Evolutionary conservation across 2,797 vertebrate species (phyloP).

Genomic region (Saguinus oedipus): DNA sequence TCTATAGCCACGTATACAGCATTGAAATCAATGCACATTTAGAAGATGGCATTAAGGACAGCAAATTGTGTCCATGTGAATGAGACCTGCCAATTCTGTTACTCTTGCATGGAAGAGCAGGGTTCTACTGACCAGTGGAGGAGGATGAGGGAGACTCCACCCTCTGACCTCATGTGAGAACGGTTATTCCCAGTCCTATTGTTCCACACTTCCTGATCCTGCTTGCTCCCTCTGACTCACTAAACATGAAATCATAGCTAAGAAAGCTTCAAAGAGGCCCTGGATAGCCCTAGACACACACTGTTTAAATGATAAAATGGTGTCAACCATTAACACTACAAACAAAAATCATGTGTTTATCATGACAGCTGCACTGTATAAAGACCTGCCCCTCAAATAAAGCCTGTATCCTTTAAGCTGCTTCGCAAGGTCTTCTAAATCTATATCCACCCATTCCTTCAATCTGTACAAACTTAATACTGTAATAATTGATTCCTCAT

Average conservation of each 20-base stretch:
- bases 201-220: conserved; percentile 71
- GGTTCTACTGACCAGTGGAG: not conserved
- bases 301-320: conserved; percentile 29
- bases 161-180: conserved; percentile 72
- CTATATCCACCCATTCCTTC: not conserved
- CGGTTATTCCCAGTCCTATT: conserved; percentile 72
- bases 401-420: not conserved
- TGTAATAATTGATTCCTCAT: not conserved
- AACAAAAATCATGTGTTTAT: conserved; percentile 17
- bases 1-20: rapidly evolving
- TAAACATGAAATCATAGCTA: conserved; percentile 73
- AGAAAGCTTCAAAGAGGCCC: conserved; percentile 70
- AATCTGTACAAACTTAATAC: not conserved
- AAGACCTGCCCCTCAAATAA: not conserved
- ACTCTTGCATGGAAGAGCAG: not conserved
- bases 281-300: conserved; percentile 45
- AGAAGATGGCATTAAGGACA: not conserved
- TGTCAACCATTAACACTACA: not conserved
- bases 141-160: conserved; percentile 11
- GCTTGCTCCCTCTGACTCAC: conserved; percentile 71
- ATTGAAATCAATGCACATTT: not conserved
- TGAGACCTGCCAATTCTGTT: not conserved
- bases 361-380: not conserved
- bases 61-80: not conserved
- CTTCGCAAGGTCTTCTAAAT: not conserved